Percentiles rank a stretch among this genome's conserved stretches.
These are phyloP conservation scores for Lobophora halterata DNA, from an alignment of 2,888 invertebrate species.

Conservation along the genomic window DNA sequence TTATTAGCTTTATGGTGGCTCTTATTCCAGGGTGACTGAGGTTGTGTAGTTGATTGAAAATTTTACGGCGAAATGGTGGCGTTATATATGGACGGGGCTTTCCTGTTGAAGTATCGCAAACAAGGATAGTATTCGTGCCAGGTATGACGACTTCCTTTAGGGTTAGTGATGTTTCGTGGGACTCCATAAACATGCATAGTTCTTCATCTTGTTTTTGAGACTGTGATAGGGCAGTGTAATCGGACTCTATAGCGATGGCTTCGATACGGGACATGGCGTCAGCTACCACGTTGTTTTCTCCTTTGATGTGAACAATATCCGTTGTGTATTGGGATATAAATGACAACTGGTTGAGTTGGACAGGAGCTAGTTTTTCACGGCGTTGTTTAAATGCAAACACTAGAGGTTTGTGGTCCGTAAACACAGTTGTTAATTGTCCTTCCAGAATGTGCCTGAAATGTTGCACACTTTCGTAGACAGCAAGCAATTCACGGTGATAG, in stretches of 20 bases:
- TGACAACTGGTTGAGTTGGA: constrained; percentile 44
- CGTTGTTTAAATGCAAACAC: constrained; percentile 40
- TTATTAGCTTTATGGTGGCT: constrained; percentile 34
- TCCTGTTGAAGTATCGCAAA: constrained; percentile 25
- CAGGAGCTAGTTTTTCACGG: constrained; percentile 39
- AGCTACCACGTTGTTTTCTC: constrained; percentile 43
- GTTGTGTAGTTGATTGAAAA: constrained; percentile 29
- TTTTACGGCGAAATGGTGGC: constrained; percentile 13
- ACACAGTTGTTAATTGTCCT: constrained; percentile 1
- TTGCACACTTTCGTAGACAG: background rate
- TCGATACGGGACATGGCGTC: constrained; percentile 43
- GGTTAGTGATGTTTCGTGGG: constrained; percentile 12
- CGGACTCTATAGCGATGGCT: constrained; percentile 17
- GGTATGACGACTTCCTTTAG: constrained; percentile 19
- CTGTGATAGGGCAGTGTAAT: constrained; percentile 16
- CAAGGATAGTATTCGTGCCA: constrained; percentile 3
- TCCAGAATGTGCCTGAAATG: background rate
- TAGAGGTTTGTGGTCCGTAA: constrained; percentile 45
- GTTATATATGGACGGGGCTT: constrained; percentile 28
- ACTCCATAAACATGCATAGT: constrained; percentile 14
- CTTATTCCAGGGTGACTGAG: constrained; percentile 30
- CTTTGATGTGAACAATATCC: constrained; percentile 41
- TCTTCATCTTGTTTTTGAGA: constrained; percentile 26
- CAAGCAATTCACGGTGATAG: no score
- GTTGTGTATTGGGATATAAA: constrained; percentile 48